phyloP scores from a whole-genome alignment of 2,888 invertebrate species.

The Volucella inanis region DNA sequence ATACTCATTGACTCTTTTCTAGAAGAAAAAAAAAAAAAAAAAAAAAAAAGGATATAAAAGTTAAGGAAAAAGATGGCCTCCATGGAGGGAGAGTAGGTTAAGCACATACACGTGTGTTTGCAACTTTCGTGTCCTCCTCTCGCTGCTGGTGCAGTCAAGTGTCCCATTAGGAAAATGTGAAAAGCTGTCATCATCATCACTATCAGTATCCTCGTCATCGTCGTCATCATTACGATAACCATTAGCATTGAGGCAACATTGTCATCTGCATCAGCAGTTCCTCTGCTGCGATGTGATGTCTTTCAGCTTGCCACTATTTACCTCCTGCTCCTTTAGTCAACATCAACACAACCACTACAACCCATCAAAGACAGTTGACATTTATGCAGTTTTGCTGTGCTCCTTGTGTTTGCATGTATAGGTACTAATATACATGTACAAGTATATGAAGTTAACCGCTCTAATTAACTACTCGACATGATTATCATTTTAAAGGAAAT shows the following conservation, averaged over 20 bases:
- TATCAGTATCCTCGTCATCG: constrained; percentile 50
- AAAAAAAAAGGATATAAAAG: too few relatives aligned
- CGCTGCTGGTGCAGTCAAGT: constrained; percentile 36
- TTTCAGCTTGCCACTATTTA: constrained; percentile 21
- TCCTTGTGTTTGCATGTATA: constrained; percentile 39
- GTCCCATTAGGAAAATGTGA: constrained; percentile 66
- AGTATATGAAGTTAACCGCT: constrained; percentile 61
- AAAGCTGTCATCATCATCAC: constrained; percentile 74
- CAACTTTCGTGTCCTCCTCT: constrained; percentile 7
- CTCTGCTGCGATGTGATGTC: constrained; percentile 51
- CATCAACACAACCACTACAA: constrained; percentile 1
- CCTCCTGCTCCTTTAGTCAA: neutral
- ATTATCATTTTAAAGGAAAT: constrained; percentile 72
- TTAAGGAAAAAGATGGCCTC: constrained; percentile 45
- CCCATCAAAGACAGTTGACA: constrained; percentile 48
- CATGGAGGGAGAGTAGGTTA: constrained; percentile 58
- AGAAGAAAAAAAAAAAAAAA: constrained; percentile 13
- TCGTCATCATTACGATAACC: constrained; percentile 71
- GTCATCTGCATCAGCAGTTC: constrained; percentile 72
- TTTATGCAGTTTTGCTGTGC: constrained; percentile 37
- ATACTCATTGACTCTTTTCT: constrained; percentile 45
- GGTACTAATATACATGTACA: too few relatives aligned
- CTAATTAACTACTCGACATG: constrained; percentile 73
- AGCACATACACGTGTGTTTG: constrained; percentile 55
- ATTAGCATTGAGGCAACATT: constrained; percentile 70